Evolutionary conservation across 1,140 invertebrate species (phyloP).

Genomic region (Apocrypta bakeri): DNA sequence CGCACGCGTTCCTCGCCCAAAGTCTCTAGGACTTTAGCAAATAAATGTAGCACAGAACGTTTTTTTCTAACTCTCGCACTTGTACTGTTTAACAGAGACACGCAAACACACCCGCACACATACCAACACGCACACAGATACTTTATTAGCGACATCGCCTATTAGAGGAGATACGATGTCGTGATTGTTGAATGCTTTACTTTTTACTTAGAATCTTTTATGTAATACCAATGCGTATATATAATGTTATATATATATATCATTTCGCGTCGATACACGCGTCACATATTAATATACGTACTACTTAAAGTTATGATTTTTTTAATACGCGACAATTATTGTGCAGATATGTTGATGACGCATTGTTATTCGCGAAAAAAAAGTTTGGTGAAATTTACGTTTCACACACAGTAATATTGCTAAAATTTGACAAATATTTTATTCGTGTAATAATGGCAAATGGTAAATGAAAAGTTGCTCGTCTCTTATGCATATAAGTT

Average conservation of each 20-base stretch:
- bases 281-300: not conserved
- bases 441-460: no score
- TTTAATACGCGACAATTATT: no score
- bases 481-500: no score
- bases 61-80: conserved; percentile 4
- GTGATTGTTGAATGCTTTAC: conserved; percentile 71
- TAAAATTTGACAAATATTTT: no score
- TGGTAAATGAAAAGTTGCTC: no score
- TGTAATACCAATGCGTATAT: conserved; percentile 53
- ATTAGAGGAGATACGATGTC: conserved; percentile 57
- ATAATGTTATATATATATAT: conserved; percentile 49
- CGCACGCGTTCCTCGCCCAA: conserved; percentile 27
- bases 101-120: not conserved
- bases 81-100: not conserved
- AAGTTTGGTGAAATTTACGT: no score
- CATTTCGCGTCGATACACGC: conserved; percentile 25
- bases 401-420: no score
- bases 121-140: not conserved
- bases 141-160: conserved; percentile 15
- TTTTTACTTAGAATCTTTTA: conserved; percentile 60
- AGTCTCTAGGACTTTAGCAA: conserved; percentile 59
- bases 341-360: no score
- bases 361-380: no score
- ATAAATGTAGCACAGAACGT: conserved; percentile 56
- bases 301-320: no score